Evolutionary conservation across 2,888 invertebrate genomes (phyloP).

Genomic region (Apodemia duryi): DNA sequence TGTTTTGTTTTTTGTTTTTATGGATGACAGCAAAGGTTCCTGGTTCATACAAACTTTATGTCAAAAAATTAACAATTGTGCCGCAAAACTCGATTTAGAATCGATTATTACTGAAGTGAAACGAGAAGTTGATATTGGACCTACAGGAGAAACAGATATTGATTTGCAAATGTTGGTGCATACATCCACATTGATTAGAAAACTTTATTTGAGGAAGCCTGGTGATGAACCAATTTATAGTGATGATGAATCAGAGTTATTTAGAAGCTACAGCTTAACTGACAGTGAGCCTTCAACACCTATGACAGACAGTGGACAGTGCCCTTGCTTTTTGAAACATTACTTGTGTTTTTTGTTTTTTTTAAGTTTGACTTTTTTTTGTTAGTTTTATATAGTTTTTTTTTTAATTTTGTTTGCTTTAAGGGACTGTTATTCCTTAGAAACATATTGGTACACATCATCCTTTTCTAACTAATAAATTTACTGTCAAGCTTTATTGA

Average conservation of each 20-base stretch:
- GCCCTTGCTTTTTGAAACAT: slow-evolving; percentile 43
- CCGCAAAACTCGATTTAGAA: slow-evolving; percentile 46
- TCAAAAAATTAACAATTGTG: slow-evolving; percentile 45
- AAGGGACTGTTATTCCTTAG: no score
- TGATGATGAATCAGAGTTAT: background rate
- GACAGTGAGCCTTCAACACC: background rate
- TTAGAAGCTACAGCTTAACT: background rate
- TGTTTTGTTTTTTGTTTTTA: slow-evolving; percentile 32
- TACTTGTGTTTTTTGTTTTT: slow-evolving; percentile 48
- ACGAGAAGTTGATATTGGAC: slow-evolving; percentile 54
- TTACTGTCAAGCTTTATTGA: no score
- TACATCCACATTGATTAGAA: slow-evolving; percentile 1
- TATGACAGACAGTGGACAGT: slow-evolving; percentile 20
- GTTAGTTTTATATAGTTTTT: no score
- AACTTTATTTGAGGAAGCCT: background rate
- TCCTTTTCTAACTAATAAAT: no score
- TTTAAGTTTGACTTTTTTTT: slow-evolving; percentile 39
- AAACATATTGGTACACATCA: no score
- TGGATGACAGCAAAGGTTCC: slow-evolving; percentile 48
- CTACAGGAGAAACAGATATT: slow-evolving; percentile 39
- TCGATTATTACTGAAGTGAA: slow-evolving; percentile 58
- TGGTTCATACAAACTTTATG: slow-evolving; percentile 66
- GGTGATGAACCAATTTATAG: background rate
- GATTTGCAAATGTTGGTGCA: slow-evolving; percentile 48
- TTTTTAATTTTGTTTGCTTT: no score